A percentile compares a stretch with the other conserved stretches of the same genome.
Conservation (phyloP, 2,113 vertebrate genomes). For the Erythrocercus mccallii region DNA sequence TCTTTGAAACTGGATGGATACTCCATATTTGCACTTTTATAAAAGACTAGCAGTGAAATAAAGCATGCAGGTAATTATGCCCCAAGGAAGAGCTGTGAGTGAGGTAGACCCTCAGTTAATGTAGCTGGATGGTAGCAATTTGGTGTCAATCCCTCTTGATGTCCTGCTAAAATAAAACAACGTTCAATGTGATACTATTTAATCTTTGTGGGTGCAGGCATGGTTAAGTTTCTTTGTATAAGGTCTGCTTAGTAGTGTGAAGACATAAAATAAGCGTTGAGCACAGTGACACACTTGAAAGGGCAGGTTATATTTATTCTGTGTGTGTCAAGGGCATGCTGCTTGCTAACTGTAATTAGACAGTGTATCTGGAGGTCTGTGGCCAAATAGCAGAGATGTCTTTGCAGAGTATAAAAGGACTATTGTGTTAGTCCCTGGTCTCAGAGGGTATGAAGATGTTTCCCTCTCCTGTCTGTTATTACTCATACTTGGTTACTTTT, state of each 20-base stretch:
- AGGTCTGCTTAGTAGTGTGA: background rate
- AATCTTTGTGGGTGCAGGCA: background rate
- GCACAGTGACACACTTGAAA: conserved; percentile 23
- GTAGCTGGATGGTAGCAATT: background rate
- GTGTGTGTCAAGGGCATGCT: conserved; percentile 35
- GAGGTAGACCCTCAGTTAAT: background rate
- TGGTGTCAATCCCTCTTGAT: background rate
- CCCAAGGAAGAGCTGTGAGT: background rate
- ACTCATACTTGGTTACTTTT: conserved; percentile 39
- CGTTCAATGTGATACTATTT: background rate
- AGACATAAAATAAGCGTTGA: background rate
- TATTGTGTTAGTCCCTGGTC: conserved; percentile 22
- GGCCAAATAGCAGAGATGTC: background rate
- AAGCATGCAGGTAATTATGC: conserved; percentile 20
- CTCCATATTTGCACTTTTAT: background rate
- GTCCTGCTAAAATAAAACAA: background rate
- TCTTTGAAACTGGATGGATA: background rate
- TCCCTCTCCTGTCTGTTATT: conserved; percentile 4
- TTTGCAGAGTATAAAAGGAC: conserved; percentile 47
- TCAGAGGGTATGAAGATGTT: background rate
- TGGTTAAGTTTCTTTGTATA: background rate
- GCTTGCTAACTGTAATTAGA: conserved; percentile 45
- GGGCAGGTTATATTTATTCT: conserved; percentile 49
- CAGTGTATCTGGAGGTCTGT: conserved; percentile 2
- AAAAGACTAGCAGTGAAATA: conserved; percentile 4